Evolutionary conservation across 2,888 invertebrate genomes (phyloP).

Genomic region (Harpalus rubripes): DNA sequence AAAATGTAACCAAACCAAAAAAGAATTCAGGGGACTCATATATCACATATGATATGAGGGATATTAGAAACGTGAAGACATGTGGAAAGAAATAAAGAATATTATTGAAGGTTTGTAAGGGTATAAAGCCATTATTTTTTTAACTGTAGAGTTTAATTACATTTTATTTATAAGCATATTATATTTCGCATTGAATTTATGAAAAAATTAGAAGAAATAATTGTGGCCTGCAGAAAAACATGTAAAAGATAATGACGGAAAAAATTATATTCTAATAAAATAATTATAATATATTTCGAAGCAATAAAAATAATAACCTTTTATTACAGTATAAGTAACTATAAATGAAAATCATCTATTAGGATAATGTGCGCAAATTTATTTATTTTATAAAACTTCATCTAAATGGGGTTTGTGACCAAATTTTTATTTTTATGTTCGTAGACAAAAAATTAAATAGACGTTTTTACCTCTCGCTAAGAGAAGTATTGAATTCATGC

Average conservation of each 20-base stretch:
- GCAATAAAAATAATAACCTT: no score
- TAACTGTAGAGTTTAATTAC: neutral
- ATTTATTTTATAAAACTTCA: no score
- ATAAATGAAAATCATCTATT: no score
- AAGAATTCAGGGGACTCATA: neutral
- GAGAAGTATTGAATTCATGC: no score
- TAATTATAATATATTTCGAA: neutral
- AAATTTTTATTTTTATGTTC: no score
- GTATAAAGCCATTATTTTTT: neutral
- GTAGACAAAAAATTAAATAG: no score
- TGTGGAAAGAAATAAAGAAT: neutral
- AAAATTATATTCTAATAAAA: neutral
- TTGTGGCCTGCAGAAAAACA: neutral
- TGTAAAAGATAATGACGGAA: constrained; percentile 2
- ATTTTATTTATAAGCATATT: neutral
- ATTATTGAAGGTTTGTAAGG: neutral
- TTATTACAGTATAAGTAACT: no score
- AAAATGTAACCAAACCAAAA: neutral
- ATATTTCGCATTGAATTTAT: neutral
- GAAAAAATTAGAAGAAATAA: neutral
- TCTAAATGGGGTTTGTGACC: no score
- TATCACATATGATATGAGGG: neutral
- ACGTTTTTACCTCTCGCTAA: no score
- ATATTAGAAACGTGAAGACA: constrained; percentile 23
- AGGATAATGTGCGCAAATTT: no score